Percentiles rank a stretch among this genome's conserved stretches.
These are phyloP conservation scores for Xenopus tropicalis DNA, from an alignment of 2,113 vertebrate genomes.

Conservation along the genomic window UCB_Xtro_10.0 CM004450.2:99782501-99783000, in stretches of 20 bases:
- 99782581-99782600: constrained; percentile 55
- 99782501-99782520: not conserved
- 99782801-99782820: constrained; percentile 63
- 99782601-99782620: constrained; percentile 51
- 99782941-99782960: constrained; percentile 68
- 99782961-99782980: constrained; percentile 72
- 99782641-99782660: constrained; percentile 45
- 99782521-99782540: constrained; percentile 1
- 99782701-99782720: constrained; percentile 36
- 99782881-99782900: constrained; percentile 51
- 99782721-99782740: not conserved
- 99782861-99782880: constrained; percentile 6
- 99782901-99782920: constrained; percentile 56
- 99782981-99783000: constrained; percentile 53
- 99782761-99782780: constrained; percentile 17
- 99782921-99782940: constrained; percentile 61
- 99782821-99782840: constrained; percentile 66
- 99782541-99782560: constrained; percentile 9
- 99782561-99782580: constrained; percentile 48
- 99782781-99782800: constrained; percentile 47
- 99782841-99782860: constrained; percentile 55
- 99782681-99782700: constrained; percentile 32
- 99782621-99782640: constrained; percentile 67
- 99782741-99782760: not conserved
- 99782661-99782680: constrained; percentile 6